Evolutionary conservation across 1,140 invertebrate species (phyloP).

Genomic region (Babylonia areolata): DNA sequence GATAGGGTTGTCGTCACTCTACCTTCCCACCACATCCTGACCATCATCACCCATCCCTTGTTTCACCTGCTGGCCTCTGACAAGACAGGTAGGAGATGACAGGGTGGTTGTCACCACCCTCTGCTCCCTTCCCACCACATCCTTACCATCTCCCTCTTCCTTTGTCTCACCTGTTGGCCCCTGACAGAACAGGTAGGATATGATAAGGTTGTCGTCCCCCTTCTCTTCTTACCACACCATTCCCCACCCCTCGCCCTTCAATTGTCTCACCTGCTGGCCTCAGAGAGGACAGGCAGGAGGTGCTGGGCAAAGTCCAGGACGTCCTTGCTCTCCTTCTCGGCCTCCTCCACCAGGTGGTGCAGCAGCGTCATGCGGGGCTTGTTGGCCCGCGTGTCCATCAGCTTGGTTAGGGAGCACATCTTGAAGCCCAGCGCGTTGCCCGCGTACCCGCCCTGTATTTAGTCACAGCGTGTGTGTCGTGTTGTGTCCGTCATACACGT

Average conservation of each 20-base stretch:
- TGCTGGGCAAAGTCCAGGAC: slow-evolving; percentile 67
- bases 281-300: slow-evolving; percentile 56
- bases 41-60: too few relatives aligned
- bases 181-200: too few relatives aligned
- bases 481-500: too few relatives aligned
- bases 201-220: too few relatives aligned
- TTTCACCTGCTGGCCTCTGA: too few relatives aligned
- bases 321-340: slow-evolving; percentile 64
- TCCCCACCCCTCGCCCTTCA: too few relatives aligned
- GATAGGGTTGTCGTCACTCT: too few relatives aligned
- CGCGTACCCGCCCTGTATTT: slow-evolving; percentile 95
- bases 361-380: slow-evolving; percentile 98
- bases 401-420: slow-evolving; percentile 93
- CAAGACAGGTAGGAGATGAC: too few relatives aligned
- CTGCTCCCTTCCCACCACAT: neutral
- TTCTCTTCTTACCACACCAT: too few relatives aligned
- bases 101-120: neutral
- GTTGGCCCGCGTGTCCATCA: slow-evolving; percentile 96
- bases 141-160: neutral
- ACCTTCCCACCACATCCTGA: too few relatives aligned
- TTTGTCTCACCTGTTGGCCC: neutral
- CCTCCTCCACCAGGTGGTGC: slow-evolving; percentile 88
- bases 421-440: slow-evolving; percentile 97
- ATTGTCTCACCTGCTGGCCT: slow-evolving; percentile 68
- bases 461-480: too few relatives aligned